These are phyloP conservation scores for Euzophera pinguis DNA, from an alignment of 2,888 invertebrate genomes.

Conservation along the genomic window DNA sequence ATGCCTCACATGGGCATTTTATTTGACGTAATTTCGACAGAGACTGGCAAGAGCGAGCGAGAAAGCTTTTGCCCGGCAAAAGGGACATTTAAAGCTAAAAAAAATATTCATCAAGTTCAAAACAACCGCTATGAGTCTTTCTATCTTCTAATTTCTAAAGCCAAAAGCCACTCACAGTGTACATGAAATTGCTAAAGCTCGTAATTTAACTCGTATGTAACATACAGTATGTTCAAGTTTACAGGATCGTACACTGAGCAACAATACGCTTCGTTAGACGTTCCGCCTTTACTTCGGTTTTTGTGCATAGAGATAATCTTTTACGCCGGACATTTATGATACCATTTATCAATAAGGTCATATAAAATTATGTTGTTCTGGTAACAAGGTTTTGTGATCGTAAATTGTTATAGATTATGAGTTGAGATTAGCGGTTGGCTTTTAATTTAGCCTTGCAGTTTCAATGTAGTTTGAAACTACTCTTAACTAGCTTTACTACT, in stretches of 20 bases:
- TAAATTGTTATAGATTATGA: constrained; percentile 24
- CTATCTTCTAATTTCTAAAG: no score
- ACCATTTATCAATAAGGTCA: constrained; percentile 25
- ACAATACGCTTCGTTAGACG: constrained; percentile 73
- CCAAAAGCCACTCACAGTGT: no score
- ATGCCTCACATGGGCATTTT: no score
- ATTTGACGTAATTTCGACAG: no score
- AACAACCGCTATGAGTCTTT: no score
- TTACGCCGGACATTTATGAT: constrained; percentile 32
- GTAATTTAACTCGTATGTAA: constrained; percentile 25
- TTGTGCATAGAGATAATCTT: constrained; percentile 52
- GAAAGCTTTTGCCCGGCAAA: no score
- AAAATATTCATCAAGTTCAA: no score
- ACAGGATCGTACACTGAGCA: constrained; percentile 46
- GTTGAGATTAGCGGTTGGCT: constrained; percentile 18
- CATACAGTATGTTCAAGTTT: constrained; percentile 50
- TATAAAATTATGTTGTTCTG: constrained; percentile 25
- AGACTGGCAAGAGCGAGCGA: no score
- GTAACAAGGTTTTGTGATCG: constrained; percentile 16
- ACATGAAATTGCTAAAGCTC: constrained; percentile 19
- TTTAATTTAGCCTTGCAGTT: constrained; percentile 3
- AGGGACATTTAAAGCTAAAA: no score
- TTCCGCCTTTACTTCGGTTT: constrained; percentile 50
- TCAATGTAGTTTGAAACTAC: background rate
- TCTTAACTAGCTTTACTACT: no score